Percentiles rank a stretch among this genome's conserved stretches.
phyloP scores from a whole-genome alignment of 1,140 invertebrate species.

The Procambarus virginalis region DNA sequence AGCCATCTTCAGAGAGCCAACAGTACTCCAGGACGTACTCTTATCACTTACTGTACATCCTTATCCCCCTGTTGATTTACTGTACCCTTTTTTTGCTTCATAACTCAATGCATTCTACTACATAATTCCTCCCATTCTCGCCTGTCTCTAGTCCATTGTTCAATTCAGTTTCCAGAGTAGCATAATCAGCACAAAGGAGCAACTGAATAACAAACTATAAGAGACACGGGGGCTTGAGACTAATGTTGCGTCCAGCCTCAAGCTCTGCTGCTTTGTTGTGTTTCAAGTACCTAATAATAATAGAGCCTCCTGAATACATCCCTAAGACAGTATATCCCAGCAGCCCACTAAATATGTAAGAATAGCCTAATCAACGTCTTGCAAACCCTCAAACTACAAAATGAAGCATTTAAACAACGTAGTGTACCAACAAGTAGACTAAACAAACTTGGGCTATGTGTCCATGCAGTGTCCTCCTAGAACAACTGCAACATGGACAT shows the following conservation, averaged over 20 bases:
- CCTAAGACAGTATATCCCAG: background rate
- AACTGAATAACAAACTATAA: background rate
- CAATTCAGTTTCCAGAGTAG: no score
- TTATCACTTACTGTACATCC: no score
- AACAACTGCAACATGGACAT: background rate
- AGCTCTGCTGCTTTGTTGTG: background rate
- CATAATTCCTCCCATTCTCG: background rate
- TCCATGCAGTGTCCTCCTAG: background rate
- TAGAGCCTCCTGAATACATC: background rate
- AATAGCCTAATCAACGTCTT: background rate
- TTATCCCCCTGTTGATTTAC: no score
- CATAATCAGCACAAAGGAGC: background rate
- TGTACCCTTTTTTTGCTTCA: background rate
- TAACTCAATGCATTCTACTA: background rate
- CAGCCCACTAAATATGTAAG: background rate
- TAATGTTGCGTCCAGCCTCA: background rate
- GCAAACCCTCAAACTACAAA: slow-evolving; percentile 8
- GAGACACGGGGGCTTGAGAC: no score
- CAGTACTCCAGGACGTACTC: background rate
- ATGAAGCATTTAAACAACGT: background rate
- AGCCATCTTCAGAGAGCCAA: background rate
- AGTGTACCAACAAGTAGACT: slow-evolving; percentile 9
- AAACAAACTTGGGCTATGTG: slow-evolving; percentile 11
- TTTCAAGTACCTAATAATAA: background rate
- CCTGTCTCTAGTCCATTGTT: no score